These are phyloP conservation scores for Phyllotis vaccarum DNA, from an alignment of 2,797 vertebrate genomes.

Conservation along the genomic window DNA sequence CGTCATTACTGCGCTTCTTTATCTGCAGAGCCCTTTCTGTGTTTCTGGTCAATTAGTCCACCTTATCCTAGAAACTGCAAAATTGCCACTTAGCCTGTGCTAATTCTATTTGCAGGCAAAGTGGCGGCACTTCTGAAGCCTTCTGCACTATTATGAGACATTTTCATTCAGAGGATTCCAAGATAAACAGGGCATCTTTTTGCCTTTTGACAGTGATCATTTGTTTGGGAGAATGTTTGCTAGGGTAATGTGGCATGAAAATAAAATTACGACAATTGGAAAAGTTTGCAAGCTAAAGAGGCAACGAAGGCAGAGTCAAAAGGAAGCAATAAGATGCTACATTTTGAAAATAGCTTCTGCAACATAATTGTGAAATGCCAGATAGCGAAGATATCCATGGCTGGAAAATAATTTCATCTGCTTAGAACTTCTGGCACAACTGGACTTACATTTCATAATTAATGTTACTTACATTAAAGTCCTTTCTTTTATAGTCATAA, in stretches of 20 bases:
- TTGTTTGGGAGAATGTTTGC: constrained; percentile 72
- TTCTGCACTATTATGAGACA: constrained; percentile 43
- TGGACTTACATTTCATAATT: constrained; percentile 60
- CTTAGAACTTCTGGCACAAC: constrained; percentile 29
- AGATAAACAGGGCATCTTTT: constrained; percentile 61
- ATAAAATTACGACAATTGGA: constrained; percentile 68
- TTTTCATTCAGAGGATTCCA: constrained; percentile 63
- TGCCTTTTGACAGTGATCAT: constrained; percentile 62
- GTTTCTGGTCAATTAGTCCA: constrained; percentile 61
- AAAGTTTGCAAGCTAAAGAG: constrained; percentile 66
- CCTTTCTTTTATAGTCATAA: constrained; percentile 35
- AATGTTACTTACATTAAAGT: constrained; percentile 27
- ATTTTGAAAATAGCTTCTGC: constrained; percentile 50
- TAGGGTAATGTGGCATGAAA: constrained; percentile 74
- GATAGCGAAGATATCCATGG: neutral
- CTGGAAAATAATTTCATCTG: constrained; percentile 29
- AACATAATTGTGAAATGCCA: constrained; percentile 29
- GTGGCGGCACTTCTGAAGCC: constrained; percentile 20
- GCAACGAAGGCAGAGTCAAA: neutral
- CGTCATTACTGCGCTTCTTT: neutral
- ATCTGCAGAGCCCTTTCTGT: constrained; percentile 12
- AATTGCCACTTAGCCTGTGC: constrained; percentile 26
- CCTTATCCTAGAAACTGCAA: constrained; percentile 37
- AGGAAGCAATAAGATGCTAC: neutral
- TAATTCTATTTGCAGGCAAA: constrained; percentile 35